phyloP scores from a whole-genome alignment of 2,888 invertebrate species.

The Coelinius sp. region DNA sequence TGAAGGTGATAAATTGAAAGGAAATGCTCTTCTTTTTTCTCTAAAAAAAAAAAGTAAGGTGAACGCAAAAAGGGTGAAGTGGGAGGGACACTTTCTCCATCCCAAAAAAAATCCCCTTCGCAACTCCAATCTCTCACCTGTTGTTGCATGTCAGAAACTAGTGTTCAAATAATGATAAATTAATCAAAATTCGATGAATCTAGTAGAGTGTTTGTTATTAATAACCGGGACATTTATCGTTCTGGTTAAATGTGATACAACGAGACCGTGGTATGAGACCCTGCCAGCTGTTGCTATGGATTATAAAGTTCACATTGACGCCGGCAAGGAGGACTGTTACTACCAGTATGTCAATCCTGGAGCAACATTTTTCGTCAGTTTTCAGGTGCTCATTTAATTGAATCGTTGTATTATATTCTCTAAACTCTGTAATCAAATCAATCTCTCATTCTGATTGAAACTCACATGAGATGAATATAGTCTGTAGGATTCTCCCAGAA shows the following conservation, averaged over 20 bases:
- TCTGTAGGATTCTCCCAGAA: neutral
- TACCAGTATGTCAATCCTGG: slow-evolving; percentile 93
- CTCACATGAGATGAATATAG: neutral
- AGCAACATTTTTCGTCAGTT: slow-evolving; percentile 93
- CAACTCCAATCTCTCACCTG: slow-evolving; percentile 13
- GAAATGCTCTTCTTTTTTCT: no score
- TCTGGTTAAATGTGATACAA: slow-evolving; percentile 66
- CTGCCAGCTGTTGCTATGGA: slow-evolving; percentile 95
- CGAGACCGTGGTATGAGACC: slow-evolving; percentile 87
- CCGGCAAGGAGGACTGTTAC: slow-evolving; percentile 96
- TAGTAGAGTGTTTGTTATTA: slow-evolving; percentile 48
- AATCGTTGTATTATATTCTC: neutral
- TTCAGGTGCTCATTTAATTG: slow-evolving; percentile 79
- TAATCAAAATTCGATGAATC: slow-evolving; percentile 50
- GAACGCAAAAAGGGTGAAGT: neutral
- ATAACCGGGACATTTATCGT: slow-evolving; percentile 45
- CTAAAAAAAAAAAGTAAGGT: neutral
- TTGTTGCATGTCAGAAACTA: slow-evolving; percentile 2
- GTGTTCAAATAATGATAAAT: neutral
- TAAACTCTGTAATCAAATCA: neutral
- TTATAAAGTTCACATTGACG: slow-evolving; percentile 94
- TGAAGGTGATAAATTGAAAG: no score
- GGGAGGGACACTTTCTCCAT: slow-evolving; percentile 17
- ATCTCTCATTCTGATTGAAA: neutral
- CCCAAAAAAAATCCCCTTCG: neutral